These are phyloP conservation scores for Sminthurinus aureus DNA, from an alignment of 2,888 invertebrate genomes.

Conservation along the genomic window DNA sequence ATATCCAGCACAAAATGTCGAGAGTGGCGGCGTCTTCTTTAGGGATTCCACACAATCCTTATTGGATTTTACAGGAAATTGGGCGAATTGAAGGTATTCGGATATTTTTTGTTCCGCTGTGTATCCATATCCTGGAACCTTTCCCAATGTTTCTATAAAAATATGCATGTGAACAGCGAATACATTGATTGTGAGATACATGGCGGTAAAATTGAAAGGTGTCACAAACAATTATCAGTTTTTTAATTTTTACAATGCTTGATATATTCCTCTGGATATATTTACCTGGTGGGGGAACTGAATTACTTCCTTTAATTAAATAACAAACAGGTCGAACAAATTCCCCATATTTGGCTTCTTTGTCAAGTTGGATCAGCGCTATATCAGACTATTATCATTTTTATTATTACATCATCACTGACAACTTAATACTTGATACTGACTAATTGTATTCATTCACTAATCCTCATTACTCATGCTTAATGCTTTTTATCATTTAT, in stretches of 20 bases:
- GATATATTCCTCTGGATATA: too few species aligned
- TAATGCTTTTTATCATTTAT: too few species aligned
- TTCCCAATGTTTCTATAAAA: slow-evolving; percentile 33
- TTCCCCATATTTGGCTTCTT: slow-evolving; percentile 35
- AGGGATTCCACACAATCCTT: slow-evolving; percentile 38
- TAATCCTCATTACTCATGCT: too few species aligned
- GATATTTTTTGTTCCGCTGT: slow-evolving; percentile 35
- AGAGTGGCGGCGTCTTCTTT: slow-evolving; percentile 36
- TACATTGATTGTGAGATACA: not conserved
- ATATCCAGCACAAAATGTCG: slow-evolving; percentile 45
- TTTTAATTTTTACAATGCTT: too few species aligned
- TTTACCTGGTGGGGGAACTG: slow-evolving; percentile 10
- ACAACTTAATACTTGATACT: too few species aligned
- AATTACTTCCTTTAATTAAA: slow-evolving; percentile 23
- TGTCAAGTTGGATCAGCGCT: slow-evolving; percentile 39
- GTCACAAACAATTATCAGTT: too few species aligned
- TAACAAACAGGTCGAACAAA: slow-evolving; percentile 43
- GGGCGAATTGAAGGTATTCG: slow-evolving; percentile 26
- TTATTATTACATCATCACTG: too few species aligned
- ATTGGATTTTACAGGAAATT: slow-evolving; percentile 38
- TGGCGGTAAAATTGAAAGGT: too few species aligned
- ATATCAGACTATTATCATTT: too few species aligned
- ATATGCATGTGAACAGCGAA: not conserved
- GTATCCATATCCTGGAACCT: slow-evolving; percentile 45
- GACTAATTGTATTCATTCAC: too few species aligned